Base-by-base conservation (phyloP, 2,113 vertebrate genomes). In the Hippocampus comes region DNA sequence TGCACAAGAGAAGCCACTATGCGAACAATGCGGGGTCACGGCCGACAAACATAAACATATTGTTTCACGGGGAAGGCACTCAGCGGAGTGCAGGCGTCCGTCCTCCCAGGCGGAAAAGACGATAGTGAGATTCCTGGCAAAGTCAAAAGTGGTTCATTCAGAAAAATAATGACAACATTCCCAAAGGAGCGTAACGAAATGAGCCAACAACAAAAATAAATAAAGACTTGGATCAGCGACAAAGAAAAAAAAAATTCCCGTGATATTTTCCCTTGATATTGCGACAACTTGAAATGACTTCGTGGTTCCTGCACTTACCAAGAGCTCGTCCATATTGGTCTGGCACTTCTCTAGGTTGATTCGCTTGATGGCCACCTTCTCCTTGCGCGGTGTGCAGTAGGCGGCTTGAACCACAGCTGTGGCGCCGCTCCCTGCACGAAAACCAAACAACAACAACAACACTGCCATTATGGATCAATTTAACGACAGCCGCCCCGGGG, bases 261-360 rank as follows among this genome's bases (percentile, higher is more conserved):
- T 7, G 34, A 38, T 0, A 38, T 38, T 38, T 38, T 38, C 34
- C 6, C 34, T 38, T 38, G 34, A 46, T 15, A 12, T 46, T 14
- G 43, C 2, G 43, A 14, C 43, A 46, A 46, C 14, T 14, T 46
- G 10, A 46, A 46, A 15, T 53, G 49, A 53, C 49, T 25, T 25
- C 25, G 1, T 10, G 10, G 23, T 27, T 59, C 11, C 27, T 11
- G 23, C 17, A 6, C 86, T 71, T 94, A 98, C 96, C 95, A 98
- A 87, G 71, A 98, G 96, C 72, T 98, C 96, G 17, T 98, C 96
- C 96, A 98, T 97, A 88, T 95, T 98, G 0, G 96, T 98, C 81
- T 98, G 96, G 89, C 96, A 98, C 86, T 98, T 98, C 90, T 98
- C 96, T 1, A 98, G 92, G 77, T 98, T 98, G 87, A 98, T 98